These are phyloP conservation scores for Drosophila yooni DNA, from an alignment of 2,888 invertebrate species.

Conservation along the genomic window DNA sequence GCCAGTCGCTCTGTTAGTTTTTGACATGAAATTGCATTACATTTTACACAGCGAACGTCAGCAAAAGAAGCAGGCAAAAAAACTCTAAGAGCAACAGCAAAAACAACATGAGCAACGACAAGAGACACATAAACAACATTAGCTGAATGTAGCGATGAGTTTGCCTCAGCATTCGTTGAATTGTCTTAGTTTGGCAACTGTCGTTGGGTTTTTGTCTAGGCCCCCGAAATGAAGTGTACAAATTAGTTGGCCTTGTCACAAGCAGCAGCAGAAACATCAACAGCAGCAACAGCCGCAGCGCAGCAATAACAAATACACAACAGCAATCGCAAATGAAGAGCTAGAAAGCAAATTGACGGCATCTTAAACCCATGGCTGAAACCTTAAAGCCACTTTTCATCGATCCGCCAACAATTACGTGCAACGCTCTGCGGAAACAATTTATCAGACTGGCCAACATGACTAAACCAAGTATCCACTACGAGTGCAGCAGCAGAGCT, in stretches of 20 bases:
- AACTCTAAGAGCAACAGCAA: slow-evolving; percentile 3
- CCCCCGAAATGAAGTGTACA: slow-evolving; percentile 70
- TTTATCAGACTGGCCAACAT: slow-evolving; percentile 76
- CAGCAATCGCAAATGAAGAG: slow-evolving; percentile 27
- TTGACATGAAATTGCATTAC: slow-evolving; percentile 80
- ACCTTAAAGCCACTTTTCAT: slow-evolving; percentile 75
- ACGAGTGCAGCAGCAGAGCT: slow-evolving; percentile 21
- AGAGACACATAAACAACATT: slow-evolving; percentile 18
- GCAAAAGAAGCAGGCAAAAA: slow-evolving; percentile 23
- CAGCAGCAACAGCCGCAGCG: slow-evolving; percentile 24
- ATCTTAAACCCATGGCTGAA: slow-evolving; percentile 26
- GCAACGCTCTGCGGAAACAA: slow-evolving; percentile 75
- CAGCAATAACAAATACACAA: slow-evolving; percentile 13
- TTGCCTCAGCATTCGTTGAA: slow-evolving; percentile 56
- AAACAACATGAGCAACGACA: slow-evolving; percentile 1
- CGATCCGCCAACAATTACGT: slow-evolving; percentile 76
- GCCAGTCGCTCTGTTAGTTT: slow-evolving; percentile 78
- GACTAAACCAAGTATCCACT: slow-evolving; percentile 56
- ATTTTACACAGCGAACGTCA: slow-evolving; percentile 63
- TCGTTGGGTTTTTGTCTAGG: slow-evolving; percentile 68
- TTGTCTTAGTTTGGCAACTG: slow-evolving; percentile 81
- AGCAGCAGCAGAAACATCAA: slow-evolving; percentile 42
- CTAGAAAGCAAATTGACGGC: slow-evolving; percentile 20
- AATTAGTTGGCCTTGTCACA: slow-evolving; percentile 77
- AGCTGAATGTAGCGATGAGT: slow-evolving; percentile 35